A percentile compares a stretch with the other conserved stretches of the same genome.
Evolutionary conservation across 1,140 invertebrate genomes (phyloP).

Genomic region (Condylostylus longicornis): DNA sequence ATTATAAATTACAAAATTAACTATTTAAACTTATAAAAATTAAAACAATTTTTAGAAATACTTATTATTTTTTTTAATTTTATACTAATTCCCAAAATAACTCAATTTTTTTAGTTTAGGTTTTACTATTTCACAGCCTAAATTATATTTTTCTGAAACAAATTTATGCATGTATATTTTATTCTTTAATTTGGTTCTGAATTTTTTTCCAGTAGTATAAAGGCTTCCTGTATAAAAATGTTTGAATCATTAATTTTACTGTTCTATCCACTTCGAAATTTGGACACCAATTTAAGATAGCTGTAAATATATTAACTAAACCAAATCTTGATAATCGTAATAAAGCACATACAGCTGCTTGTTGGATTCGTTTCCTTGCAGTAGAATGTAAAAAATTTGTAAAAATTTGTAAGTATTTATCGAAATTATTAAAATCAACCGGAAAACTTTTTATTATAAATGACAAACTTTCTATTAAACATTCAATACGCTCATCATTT

Average conservation of each 20-base stretch:
- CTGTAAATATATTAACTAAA: background rate
- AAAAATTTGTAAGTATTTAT: conserved; percentile 2
- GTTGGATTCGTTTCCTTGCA: conserved; percentile 1
- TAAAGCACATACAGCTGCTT: conserved; percentile 1
- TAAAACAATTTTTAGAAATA: too few relatives aligned
- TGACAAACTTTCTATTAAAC: background rate
- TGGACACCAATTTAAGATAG: background rate
- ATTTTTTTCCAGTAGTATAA: background rate
- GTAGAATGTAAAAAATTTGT: background rate
- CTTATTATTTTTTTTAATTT: too few relatives aligned
- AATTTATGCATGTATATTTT: background rate
- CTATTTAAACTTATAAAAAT: too few relatives aligned
- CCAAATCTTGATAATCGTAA: conserved; percentile 1
- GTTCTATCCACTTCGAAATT: background rate
- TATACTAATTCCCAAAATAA: too few relatives aligned
- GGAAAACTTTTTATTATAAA: conserved; percentile 3
- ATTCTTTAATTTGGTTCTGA: background rate
- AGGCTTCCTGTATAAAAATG: conserved; percentile 2
- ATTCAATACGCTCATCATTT: background rate
- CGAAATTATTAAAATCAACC: background rate
- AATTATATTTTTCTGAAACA: background rate
- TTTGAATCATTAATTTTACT: background rate
- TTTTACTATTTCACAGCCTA: background rate
- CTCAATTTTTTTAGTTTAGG: too few relatives aligned
- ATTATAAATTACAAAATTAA: background rate